Evolutionary conservation across 1,140 invertebrate species (phyloP), one percentile per base, ranked within the genome.

Genomic region (Lutraria rhynchaena): DNA sequence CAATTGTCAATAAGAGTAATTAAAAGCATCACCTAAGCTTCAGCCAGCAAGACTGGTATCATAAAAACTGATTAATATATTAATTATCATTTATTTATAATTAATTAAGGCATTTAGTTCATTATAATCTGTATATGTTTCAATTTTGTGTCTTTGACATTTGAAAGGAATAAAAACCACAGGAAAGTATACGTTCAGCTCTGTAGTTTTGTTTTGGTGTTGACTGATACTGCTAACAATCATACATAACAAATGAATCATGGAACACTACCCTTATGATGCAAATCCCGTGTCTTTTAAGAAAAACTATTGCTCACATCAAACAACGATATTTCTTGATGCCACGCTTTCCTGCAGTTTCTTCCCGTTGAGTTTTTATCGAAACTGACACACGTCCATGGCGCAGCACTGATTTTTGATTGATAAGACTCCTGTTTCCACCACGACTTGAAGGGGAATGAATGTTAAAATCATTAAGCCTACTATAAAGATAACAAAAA

Each of bases 401-500:
- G 37, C 17, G 44, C 35, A 49, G 41, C 11, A 22, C 22, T 49
- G 63, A 49, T 67, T 67, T 67, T 46, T 67, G 63, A 67, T 67
- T 49, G 63, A 67, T 67, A 49, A 37, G 37, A 37, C 44, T 49
- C 63, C 63, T 67, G 63, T 31, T 67, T 31, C 15, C 37, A 67
- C 29, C 7, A 49, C 63, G 49, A 46, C 63, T 67, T 37, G 44
- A 67, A 22, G 44, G 51, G 44, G 63, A 19, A 46, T 67, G 63
- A 31, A 46, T 67, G 63, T 4, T 49, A 67, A 67, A 67, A 67
- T 24, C 63, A 67, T 67, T 41, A 67, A 46, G 44, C 5, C 3
- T 46, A 67, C n/a, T 49, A 67, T 67, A 67, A 67, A 67, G 63
- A 67, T 67, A 67, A 67, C 63, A 67, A 49, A 67, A 67, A 67